Evolutionary conservation across 2,113 vertebrate species (phyloP).

Genomic region (zebrafish (Danio rerio)): DNA sequence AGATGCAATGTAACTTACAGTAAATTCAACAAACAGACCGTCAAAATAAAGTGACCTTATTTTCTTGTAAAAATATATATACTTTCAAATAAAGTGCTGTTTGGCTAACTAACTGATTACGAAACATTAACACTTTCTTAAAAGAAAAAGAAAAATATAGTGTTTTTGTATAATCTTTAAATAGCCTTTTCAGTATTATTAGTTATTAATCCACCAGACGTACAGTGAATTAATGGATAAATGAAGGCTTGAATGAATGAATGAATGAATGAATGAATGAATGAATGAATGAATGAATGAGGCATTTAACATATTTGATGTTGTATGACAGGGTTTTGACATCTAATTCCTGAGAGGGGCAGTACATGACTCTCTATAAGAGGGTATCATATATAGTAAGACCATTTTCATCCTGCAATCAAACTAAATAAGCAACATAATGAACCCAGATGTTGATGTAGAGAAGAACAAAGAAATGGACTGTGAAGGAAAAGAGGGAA

Average conservation of each 20-base stretch:
- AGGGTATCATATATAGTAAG: neutral
- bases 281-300: too few species aligned
- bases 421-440: neutral
- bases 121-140: too few species aligned
- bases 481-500: neutral
- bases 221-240: neutral
- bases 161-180: neutral
- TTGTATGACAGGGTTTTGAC: neutral
- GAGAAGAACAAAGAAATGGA: neutral
- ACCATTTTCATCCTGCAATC: neutral
- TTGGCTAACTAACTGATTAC: too few species aligned
- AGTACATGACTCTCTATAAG: neutral
- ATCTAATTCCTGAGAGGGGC: slow-evolving; percentile 1
- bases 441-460: neutral
- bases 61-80: too few species aligned
- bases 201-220: neutral
- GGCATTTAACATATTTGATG: too few species aligned
- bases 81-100: too few species aligned
- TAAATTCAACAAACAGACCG: too few species aligned
- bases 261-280: too few species aligned
- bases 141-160: too few species aligned
- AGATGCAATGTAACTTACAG: too few species aligned
- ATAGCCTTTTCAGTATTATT: neutral
- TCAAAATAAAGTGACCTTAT: too few species aligned
- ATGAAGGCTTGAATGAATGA: too few species aligned